phyloP scores from a whole-genome alignment of 2,113 vertebrate genomes.

The Pogona vitticeps region DNA sequence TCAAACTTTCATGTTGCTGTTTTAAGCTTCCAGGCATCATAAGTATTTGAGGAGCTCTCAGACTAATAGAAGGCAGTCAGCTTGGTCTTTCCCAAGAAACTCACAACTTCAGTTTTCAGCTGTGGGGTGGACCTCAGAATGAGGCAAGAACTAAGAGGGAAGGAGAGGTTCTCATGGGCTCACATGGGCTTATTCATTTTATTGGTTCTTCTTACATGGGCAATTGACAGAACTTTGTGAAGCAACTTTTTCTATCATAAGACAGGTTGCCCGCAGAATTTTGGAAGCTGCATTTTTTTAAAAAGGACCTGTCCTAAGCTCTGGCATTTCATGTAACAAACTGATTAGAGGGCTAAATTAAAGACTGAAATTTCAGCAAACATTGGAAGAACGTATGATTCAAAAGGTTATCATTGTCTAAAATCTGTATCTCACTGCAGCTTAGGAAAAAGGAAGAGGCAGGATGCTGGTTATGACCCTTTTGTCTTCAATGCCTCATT shows the following conservation, averaged over 20 bases:
- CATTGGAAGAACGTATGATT: background rate
- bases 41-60: background rate
- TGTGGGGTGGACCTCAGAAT: background rate
- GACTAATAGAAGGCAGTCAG: no score
- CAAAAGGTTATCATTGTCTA: conserved; percentile 3
- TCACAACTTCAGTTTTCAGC: background rate
- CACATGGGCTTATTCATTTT: background rate
- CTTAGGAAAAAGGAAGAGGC: background rate
- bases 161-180: background rate
- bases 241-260: no score
- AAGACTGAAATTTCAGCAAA: background rate
- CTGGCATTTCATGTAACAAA: background rate
- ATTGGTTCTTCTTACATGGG: background rate
- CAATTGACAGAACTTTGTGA: no score
- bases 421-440: background rate
- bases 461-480: conserved; percentile 3
- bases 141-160: background rate
- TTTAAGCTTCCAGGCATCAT: background rate
- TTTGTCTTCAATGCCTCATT: conserved; percentile 20
- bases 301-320: no score
- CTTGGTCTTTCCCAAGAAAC: background rate
- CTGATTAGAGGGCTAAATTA: background rate
- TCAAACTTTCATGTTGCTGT: background rate
- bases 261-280: no score
- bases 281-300: no score